Evolutionary conservation across 2,113 vertebrate genomes (phyloP).

Genomic region (Hylia prasina): DNA sequence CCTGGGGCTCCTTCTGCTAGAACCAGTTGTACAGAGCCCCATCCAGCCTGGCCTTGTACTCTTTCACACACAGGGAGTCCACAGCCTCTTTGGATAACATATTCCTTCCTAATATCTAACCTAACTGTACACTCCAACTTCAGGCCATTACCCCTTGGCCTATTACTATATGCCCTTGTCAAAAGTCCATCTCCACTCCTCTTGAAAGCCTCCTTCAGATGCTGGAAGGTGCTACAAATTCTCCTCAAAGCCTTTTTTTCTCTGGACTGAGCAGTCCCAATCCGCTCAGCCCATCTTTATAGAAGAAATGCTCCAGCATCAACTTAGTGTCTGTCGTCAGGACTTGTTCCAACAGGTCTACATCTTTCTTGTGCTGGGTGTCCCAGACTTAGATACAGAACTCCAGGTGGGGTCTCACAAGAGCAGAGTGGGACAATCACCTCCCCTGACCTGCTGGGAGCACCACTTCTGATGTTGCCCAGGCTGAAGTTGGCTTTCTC

Average conservation of each 20-base stretch:
- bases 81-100: not conserved
- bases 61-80: not conserved
- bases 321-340: not conserved
- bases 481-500: not conserved
- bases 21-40: not conserved
- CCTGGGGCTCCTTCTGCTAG: not conserved
- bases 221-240: not conserved
- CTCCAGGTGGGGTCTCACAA: not conserved
- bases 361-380: not conserved
- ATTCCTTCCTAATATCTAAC: not conserved
- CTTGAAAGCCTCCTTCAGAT: not conserved
- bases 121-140: not conserved
- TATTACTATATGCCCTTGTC: not conserved
- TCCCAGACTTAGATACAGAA: too few relatives aligned
- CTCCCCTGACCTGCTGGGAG: not conserved
- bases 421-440: not conserved
- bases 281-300: not conserved
- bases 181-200: not conserved
- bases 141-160: not conserved
- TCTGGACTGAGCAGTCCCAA: not conserved
- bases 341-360: too few relatives aligned
- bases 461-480: not conserved
- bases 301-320: not conserved
- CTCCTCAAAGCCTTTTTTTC: not conserved
- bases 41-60: not conserved